These are phyloP conservation scores for Nomada fucata DNA, from an alignment of 2,888 invertebrate genomes.

Conservation along the genomic window DNA sequence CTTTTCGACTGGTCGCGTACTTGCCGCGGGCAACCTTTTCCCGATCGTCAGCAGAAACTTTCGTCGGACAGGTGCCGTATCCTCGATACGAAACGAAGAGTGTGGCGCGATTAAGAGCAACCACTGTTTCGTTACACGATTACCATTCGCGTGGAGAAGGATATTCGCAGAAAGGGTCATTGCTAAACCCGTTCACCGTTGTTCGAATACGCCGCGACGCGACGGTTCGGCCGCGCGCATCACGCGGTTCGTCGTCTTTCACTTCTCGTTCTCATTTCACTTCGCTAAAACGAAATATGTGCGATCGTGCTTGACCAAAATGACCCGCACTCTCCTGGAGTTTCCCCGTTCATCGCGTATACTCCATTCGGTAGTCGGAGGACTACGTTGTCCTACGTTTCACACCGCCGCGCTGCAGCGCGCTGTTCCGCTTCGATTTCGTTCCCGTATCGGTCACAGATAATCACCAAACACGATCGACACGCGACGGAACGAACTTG, in stretches of 20 bases:
- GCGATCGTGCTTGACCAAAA: background rate
- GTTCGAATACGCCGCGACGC: background rate
- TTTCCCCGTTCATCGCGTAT: background rate
- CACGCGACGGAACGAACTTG: constrained; percentile 7
- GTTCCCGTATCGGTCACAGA: background rate
- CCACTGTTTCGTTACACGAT: too few species aligned
- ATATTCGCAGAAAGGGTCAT: background rate
- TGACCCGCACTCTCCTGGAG: background rate
- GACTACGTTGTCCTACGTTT: background rate
- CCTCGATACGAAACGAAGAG: background rate
- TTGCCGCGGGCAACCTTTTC: background rate
- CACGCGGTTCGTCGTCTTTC: constrained; percentile 1
- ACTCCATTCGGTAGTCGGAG: background rate
- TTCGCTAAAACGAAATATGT: constrained; percentile 35
- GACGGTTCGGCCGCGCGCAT: background rate
- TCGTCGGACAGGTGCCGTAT: background rate
- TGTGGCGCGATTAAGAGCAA: background rate
- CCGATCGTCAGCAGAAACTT: constrained; percentile 4
- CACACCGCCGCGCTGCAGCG: background rate
- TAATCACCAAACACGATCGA: background rate
- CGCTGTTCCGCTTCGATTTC: background rate
- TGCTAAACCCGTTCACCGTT: background rate
- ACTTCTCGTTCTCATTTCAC: constrained; percentile 38
- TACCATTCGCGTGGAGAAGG: background rate
- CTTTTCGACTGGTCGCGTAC: background rate